These are phyloP conservation scores for Bombus fervidus DNA, from an alignment of 1,140 invertebrate species.

Conservation along the genomic window DNA sequence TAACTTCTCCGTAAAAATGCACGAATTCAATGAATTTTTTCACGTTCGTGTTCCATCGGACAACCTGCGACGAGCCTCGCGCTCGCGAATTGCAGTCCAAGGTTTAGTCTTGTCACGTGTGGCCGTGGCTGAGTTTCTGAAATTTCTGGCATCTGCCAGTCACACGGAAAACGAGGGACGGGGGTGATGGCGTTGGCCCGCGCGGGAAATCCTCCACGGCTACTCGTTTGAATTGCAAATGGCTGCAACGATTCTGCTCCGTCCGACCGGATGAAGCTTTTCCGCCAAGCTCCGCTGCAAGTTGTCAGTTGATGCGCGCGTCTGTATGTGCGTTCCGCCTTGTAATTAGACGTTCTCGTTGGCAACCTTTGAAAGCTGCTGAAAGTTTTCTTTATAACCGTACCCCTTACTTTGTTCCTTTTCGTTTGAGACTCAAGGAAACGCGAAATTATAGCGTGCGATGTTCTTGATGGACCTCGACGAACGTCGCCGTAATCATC, in stretches of 20 bases:
- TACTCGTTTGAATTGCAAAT: conserved; percentile 64
- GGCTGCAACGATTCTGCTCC: background rate
- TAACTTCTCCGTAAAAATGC: background rate
- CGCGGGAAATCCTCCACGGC: conserved; percentile 35
- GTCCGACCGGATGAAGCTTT: conserved; percentile 38
- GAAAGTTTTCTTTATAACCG: background rate
- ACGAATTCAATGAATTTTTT: background rate
- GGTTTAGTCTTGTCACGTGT: conserved; percentile 1
- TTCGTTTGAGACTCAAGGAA: background rate
- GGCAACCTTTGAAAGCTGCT: background rate
- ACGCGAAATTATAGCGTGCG: background rate
- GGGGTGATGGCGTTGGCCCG: background rate
- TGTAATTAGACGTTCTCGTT: conserved; percentile 27
- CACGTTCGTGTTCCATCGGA: no score
- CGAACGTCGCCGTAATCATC: background rate
- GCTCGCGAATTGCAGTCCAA: background rate
- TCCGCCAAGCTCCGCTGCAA: conserved; percentile 21
- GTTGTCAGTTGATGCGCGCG: conserved; percentile 1
- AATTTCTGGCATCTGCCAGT: conserved; percentile 56
- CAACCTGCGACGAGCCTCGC: background rate
- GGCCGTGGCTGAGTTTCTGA: conserved; percentile 45
- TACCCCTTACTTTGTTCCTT: background rate
- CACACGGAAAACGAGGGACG: background rate
- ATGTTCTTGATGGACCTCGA: no score
- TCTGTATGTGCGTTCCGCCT: background rate